Percentiles rank a stretch among this genome's conserved stretches.
phyloP scores from a whole-genome alignment of 2,888 invertebrate genomes.

The Bibio marci region DNA sequence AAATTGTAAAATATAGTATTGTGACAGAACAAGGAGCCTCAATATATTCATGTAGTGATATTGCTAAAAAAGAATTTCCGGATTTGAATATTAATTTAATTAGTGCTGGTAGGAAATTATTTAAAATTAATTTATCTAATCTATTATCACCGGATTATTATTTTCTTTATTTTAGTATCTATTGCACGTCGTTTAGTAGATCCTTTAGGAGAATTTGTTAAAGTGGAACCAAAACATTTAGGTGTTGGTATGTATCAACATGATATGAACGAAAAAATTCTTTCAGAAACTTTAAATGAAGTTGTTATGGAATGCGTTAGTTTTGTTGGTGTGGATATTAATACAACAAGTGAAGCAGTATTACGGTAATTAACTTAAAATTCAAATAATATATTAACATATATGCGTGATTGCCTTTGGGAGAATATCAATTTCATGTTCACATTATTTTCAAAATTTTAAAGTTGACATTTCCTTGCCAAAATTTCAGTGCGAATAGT shows the following conservation, averaged over 20 bases:
- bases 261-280: slow-evolving; percentile 62
- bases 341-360: slow-evolving; percentile 67
- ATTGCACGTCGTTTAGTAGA: slow-evolving; percentile 80
- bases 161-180: slow-evolving; percentile 32
- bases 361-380: slow-evolving; percentile 41
- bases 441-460: slow-evolving; percentile 1
- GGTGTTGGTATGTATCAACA: slow-evolving; percentile 95
- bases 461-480: too few relatives aligned
- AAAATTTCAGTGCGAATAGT: too few relatives aligned
- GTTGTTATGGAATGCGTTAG: slow-evolving; percentile 83
- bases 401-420: slow-evolving; percentile 1
- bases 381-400: background rate
- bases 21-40: slow-evolving; percentile 86
- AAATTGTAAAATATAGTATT: slow-evolving; percentile 49
- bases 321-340: slow-evolving; percentile 83
- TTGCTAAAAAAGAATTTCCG: slow-evolving; percentile 74
- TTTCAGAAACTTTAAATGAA: slow-evolving; percentile 55
- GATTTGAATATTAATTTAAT: slow-evolving; percentile 68
- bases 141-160: background rate
- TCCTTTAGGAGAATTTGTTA: slow-evolving; percentile 80
- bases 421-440: too few relatives aligned
- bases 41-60: slow-evolving; percentile 74
- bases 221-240: slow-evolving; percentile 82
- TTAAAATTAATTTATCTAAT: background rate
- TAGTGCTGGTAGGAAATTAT: slow-evolving; percentile 39